Conservation (phyloP, 2,797 vertebrate species). For the Psittacula echo region DNA sequence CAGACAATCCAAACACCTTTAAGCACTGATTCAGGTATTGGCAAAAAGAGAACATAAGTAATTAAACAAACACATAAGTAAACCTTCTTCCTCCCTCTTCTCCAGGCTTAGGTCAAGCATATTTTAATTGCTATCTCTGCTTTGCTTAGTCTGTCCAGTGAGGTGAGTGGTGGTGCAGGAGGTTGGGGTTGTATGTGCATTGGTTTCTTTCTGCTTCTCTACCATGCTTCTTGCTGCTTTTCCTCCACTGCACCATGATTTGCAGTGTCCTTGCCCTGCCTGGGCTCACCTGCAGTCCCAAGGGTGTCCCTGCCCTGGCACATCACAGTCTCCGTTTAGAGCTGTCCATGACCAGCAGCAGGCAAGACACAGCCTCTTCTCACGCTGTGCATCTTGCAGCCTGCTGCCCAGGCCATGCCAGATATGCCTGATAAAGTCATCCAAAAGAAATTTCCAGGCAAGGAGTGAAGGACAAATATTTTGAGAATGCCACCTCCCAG, state of each 20-base stretch:
- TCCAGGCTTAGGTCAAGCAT: not conserved
- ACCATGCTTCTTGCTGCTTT: not conserved
- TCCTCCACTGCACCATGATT: not conserved
- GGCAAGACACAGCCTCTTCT: not conserved
- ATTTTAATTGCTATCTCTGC: not conserved
- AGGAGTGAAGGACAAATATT: not conserved
- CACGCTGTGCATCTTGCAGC: not conserved
- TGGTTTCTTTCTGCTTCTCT: not conserved
- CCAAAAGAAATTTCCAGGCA: not conserved
- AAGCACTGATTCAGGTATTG: not conserved
- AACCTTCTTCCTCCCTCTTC: not conserved
- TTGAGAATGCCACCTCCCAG: not conserved
- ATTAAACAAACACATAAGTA: not conserved
- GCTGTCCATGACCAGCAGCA: not conserved
- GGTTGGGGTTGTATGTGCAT: fast-evolving
- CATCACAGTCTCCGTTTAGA: not conserved
- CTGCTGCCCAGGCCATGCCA: not conserved
- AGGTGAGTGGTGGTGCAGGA: fast-evolving
- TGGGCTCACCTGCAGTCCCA: not conserved
- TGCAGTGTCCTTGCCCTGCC: not conserved
- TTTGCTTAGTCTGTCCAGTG: not conserved
- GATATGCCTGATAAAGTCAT: not conserved
- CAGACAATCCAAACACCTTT: not conserved
- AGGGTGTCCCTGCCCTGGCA: not conserved
- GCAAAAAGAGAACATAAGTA: not conserved